phyloP scores from a whole-genome alignment of 2,888 invertebrate genomes.

The Trachelus iudaicus region DNA sequence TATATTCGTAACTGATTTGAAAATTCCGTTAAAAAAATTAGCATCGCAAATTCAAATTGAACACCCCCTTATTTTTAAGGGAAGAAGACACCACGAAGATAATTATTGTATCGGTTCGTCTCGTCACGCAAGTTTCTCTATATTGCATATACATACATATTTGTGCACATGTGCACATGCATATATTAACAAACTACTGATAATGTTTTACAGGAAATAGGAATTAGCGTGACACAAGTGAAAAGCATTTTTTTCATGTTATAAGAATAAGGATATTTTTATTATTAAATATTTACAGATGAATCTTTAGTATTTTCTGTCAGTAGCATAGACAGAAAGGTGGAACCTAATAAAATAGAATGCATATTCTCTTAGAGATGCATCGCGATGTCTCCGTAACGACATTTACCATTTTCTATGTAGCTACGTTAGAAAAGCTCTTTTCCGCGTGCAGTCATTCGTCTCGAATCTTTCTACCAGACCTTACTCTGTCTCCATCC shows the following conservation, averaged over 20 bases:
- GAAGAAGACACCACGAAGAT: not conserved
- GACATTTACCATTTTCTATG: not conserved
- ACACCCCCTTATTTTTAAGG: not conserved
- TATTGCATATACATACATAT: not conserved
- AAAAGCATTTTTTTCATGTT: not conserved
- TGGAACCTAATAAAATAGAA: not conserved
- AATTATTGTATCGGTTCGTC: not conserved
- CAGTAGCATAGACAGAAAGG: not conserved
- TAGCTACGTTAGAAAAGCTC: not conserved
- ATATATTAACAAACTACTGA: too few relatives aligned
- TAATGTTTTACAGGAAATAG: not conserved
- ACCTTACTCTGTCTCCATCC: not conserved
- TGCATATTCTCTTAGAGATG: not conserved
- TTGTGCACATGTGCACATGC: too few relatives aligned
- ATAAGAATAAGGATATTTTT: not conserved
- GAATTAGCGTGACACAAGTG: not conserved
- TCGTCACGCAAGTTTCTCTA: not conserved
- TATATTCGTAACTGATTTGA: not conserved
- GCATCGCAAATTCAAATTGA: not conserved
- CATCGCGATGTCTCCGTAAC: not conserved
- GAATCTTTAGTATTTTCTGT: not conserved
- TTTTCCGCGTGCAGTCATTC: conserved; percentile 8
- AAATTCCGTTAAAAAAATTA: not conserved
- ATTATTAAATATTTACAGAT: not conserved
- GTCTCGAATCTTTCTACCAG: not conserved